Evolutionary conservation across 2,888 invertebrate genomes (phyloP), one percentile per base, ranked within the genome.

Genomic region (Andrena dorsata): DNA sequence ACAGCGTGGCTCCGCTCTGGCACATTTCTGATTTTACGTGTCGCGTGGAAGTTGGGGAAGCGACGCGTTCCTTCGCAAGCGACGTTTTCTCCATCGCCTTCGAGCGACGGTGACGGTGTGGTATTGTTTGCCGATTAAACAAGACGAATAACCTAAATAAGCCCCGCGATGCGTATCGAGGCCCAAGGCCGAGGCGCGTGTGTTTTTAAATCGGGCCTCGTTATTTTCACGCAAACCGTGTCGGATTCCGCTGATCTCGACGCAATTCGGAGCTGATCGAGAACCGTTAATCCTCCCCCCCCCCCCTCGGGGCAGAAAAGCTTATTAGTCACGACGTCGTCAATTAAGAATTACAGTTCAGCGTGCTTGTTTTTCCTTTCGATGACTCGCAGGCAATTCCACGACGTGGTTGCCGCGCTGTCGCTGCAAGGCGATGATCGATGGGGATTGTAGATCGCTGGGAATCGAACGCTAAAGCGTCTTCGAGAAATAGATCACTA

Each of bases 121-220:
- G 75, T 69, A 71, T 56, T 88, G 84, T 86, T 86, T 88, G 73
- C 69, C 76, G 82, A 88, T 82, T 70, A 88, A 82, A 86, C 73
- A 88, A 82, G 76, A 76, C 77, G 86, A 78, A 68, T 83, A 88
- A 88, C 81, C 84, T 80, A 86, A 88, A 88, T 86, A 89, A 82
- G 49, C 58, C n/a, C 32, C 65, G 64, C 68, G 76, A 79, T 73
- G 77, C 75, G 76, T 70, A 64, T 72, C 53, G 61, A 69, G 73
- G 51, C 35, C 73, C 88, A 85, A 89, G 89, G 88, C 70, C 82
- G 63, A 4, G 60, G 8, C 51, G 16, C 10, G 20, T n/a, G 26
- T 77, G 66, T 88, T 88, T 80, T 82, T 72, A 76, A 81, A 85
- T 75, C 53, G 73, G 72, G 47, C 35, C 26, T 80, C 71, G 60